A percentile compares a stretch with the other conserved stretches of the same genome.
Evolutionary conservation across 2,113 vertebrate species (phyloP).

Genomic region (Nanorana parkeri): DNA sequence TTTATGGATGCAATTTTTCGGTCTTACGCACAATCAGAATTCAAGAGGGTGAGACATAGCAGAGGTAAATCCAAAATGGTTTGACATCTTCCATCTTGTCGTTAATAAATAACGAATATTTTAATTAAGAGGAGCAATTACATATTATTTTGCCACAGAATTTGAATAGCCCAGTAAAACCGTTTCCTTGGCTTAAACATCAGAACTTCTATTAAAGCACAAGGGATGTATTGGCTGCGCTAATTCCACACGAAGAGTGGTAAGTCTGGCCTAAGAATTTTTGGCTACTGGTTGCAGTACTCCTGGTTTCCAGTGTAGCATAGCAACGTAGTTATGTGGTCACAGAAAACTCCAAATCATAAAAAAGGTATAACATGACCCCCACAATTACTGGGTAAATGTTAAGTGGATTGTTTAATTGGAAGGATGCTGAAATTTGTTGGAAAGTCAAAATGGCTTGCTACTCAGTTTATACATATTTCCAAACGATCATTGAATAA

Average conservation of each 20-base stretch:
- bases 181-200: neutral
- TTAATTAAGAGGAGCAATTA: neutral
- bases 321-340: neutral
- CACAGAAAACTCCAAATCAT: neutral
- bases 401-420: neutral
- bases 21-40: neutral
- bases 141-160: neutral
- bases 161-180: neutral
- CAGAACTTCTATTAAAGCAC: neutral
- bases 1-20: neutral
- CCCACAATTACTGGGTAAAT: neutral
- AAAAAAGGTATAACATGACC: neutral
- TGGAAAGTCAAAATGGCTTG: constrained; percentile 6
- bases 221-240: neutral
- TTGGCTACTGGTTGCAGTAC: too few species aligned
- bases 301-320: neutral
- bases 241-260: neutral
- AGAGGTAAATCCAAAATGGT: neutral
- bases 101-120: neutral
- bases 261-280: neutral
- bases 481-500: constrained; percentile 4
- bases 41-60: neutral
- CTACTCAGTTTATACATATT: constrained; percentile 19
- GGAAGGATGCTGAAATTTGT: neutral
- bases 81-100: neutral